Percentiles rank a stretch among this genome's conserved stretches.
Conservation (phyloP, 1,140 invertebrate species). For the Leptinotarsa texana region DNA sequence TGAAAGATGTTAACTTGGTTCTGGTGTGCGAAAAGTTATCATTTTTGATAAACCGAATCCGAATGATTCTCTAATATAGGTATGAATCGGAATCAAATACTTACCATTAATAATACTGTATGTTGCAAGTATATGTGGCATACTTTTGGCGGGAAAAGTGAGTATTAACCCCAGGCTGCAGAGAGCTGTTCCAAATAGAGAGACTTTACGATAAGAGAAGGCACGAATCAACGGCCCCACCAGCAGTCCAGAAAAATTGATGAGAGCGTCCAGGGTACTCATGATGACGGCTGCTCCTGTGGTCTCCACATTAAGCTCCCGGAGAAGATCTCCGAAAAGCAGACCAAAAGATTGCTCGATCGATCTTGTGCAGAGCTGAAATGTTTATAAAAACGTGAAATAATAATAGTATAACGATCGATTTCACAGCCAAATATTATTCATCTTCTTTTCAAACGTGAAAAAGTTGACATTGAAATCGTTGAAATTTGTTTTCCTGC, state of each 20-base stretch:
- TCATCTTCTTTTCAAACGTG: too few species aligned
- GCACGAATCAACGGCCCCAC: slow-evolving; percentile 73
- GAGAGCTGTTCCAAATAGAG: slow-evolving; percentile 67
- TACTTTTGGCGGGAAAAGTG: slow-evolving; percentile 70
- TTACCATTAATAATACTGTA: slow-evolving; percentile 77
- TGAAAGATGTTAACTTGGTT: too few species aligned
- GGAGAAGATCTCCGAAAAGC: slow-evolving; percentile 72
- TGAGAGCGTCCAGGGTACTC: slow-evolving; percentile 72
- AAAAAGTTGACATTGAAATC: too few species aligned
- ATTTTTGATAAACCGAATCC: too few species aligned
- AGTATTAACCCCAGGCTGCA: slow-evolving; percentile 67
- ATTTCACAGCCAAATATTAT: too few species aligned
- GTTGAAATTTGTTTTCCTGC: too few species aligned
- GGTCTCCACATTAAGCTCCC: slow-evolving; percentile 68
- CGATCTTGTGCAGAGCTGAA: slow-evolving; percentile 73
- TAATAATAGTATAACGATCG: too few species aligned
- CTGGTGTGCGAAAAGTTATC: too few species aligned
- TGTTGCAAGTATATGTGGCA: slow-evolving; percentile 71
- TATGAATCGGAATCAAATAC: slow-evolving; percentile 29
- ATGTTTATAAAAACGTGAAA: neutral
- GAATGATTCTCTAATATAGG: too few species aligned
- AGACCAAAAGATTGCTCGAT: slow-evolving; percentile 78
- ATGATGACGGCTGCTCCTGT: slow-evolving; percentile 74
- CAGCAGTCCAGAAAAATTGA: slow-evolving; percentile 77
- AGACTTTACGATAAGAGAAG: slow-evolving; percentile 74